Base-by-base conservation (phyloP, 2,113 vertebrate genomes). In the Engystomops pustulosus region DNA sequence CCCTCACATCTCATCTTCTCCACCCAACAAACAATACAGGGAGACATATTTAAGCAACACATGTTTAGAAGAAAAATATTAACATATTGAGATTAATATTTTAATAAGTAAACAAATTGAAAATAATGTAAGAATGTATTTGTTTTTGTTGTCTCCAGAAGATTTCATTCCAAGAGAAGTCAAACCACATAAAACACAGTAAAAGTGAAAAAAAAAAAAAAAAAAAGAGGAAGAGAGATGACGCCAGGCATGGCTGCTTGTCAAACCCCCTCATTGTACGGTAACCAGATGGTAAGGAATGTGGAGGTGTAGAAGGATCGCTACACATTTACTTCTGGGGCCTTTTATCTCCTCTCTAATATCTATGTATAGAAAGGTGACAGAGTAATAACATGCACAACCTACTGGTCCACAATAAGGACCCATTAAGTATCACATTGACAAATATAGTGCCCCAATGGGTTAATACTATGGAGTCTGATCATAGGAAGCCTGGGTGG, bases 261-360 rank as follows among this genome's bases (percentile, higher is more conserved):
- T 85, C 62, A 79, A 69, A 83, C 53, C 81, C 55, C 70, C 53
- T 36, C 70, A 45, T 77, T 34, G 60, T 82, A 77, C 55, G 76
- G 38, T 20, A 68, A 79, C 74, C 83, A 85, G 83, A 85, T 85
- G 83, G 83, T 79, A 79, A 85, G 77, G 78, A 69, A 75, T 84
- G 82, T 85, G 74, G 83, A 85, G 83, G 83, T 85, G 83, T 78
- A 85, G 60, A 79, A 51, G 68, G 58, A 23, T 69, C 34, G 17
- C 34, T 85, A 34, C 36, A 58, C 49, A 83, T 34, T 70, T 65
- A 67, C 78, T 77, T 78, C 58, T 78, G 60, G 75, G 75, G 34
- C 51, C 11, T 58, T 55, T 41, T 27, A 55, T 78, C 60, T 41
- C n/a, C 17, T 58, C 34, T 78, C 36, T 58, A n/a, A 34, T 55